A percentile compares a stretch with the other conserved stretches of the same genome.
These are phyloP conservation scores for Lepilemur septentrionalis DNA, from an alignment of 2,797 vertebrate genomes.

Conservation along the genomic window DNA sequence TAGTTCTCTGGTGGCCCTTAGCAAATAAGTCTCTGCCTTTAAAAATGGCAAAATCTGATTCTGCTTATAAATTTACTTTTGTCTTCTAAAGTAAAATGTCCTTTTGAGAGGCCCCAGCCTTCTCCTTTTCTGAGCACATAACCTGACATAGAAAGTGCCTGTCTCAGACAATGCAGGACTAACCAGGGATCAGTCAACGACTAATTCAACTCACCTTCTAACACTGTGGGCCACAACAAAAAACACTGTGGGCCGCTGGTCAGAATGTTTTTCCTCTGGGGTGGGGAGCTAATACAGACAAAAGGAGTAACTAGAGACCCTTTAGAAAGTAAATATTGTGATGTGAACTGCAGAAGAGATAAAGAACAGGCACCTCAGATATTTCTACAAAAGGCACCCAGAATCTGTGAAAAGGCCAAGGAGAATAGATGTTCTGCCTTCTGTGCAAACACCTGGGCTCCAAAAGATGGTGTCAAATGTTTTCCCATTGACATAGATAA, in stretches of 20 bases:
- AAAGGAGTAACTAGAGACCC: neutral
- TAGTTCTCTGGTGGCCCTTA: neutral
- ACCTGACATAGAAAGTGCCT: neutral
- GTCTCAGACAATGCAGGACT: neutral
- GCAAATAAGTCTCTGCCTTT: neutral
- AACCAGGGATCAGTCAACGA: neutral
- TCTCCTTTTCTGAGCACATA: neutral
- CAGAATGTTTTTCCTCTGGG: neutral
- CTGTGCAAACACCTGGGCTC: neutral
- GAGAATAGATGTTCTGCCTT: neutral
- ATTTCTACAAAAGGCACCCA: no score
- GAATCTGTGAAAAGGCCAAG: neutral
- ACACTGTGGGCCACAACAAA: neutral
- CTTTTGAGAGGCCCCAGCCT: neutral
- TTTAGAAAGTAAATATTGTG: neutral
- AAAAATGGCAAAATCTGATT: neutral
- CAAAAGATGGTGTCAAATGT: rapidly evolving
- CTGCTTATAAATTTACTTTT: neutral
- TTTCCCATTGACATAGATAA: neutral
- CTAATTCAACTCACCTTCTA: neutral
- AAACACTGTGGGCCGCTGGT: neutral
- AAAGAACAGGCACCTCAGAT: neutral
- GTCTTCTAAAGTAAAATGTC: neutral
- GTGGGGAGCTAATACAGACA: neutral
- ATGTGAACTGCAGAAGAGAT: neutral